Conservation (phyloP, 2,888 invertebrate species). For the Halictus quadricinctus region DNA sequence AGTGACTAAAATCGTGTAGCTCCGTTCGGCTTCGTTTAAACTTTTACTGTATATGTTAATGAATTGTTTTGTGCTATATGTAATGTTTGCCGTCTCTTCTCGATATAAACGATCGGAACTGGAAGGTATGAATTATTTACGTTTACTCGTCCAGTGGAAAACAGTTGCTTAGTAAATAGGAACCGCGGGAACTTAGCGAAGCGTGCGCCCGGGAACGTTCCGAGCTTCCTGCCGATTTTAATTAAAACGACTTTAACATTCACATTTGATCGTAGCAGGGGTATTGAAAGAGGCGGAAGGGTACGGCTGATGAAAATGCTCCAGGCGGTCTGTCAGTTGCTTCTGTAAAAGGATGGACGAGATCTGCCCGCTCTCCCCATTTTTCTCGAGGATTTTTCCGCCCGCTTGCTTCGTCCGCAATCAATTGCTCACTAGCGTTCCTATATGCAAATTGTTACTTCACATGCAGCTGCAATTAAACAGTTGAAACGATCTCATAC, state of each 20-base stretch:
- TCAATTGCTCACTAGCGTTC: constrained; percentile 31
- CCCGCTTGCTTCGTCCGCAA: not conserved
- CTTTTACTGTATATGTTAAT: too few relatives aligned
- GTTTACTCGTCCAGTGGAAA: not conserved
- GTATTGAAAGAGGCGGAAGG: constrained; percentile 37
- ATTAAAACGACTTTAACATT: constrained; percentile 39
- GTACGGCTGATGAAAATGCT: constrained; percentile 55
- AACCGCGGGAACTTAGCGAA: not conserved
- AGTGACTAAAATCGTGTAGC: too few relatives aligned
- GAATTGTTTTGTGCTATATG: too few relatives aligned
- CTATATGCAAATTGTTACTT: not conserved
- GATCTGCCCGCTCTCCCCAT: constrained; percentile 23
- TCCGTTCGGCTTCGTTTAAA: too few relatives aligned
- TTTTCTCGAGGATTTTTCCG: not conserved
- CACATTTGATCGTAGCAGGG: constrained; percentile 37
- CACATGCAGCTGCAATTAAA: not conserved
- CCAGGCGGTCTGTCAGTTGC: constrained; percentile 47
- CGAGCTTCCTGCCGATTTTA: constrained; percentile 45
- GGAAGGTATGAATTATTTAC: not conserved
- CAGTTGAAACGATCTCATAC: not conserved
- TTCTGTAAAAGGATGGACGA: constrained; percentile 41
- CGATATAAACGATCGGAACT: not conserved
- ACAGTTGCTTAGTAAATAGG: not conserved
- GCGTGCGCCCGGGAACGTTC: constrained; percentile 22
- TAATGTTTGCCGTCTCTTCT: not conserved